phyloP scores from a whole-genome alignment of 1,140 invertebrate genomes.

The Caenorhabditis latens region DNA sequence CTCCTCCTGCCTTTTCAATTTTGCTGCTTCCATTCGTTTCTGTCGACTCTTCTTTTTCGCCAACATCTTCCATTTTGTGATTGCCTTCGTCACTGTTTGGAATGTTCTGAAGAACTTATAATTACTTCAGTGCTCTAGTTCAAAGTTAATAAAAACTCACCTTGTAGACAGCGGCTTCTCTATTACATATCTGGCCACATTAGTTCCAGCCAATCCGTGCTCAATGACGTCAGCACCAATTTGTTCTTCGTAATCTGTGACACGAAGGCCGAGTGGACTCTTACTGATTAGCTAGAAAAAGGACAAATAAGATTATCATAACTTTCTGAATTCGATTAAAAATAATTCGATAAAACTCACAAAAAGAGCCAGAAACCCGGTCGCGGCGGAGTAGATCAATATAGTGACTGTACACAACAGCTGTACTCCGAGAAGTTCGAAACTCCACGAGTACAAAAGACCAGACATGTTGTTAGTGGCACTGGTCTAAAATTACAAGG shows the following conservation, averaged over 20 bases:
- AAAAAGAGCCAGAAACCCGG: constrained; percentile 62
- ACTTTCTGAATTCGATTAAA: not conserved
- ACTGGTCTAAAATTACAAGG: not conserved
- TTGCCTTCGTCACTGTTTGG: constrained; percentile 67
- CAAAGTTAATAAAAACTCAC: constrained; percentile 12
- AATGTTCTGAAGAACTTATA: constrained; percentile 61
- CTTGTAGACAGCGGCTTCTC: constrained; percentile 66
- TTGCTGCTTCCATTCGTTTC: constrained; percentile 64
- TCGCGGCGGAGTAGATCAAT: constrained; percentile 61
- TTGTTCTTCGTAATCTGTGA: constrained; percentile 69
- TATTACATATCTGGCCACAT: constrained; percentile 67
- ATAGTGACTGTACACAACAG: constrained; percentile 58
- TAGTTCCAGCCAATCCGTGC: constrained; percentile 66
- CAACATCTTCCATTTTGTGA: constrained; percentile 70
- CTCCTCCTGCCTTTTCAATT: constrained; percentile 56
- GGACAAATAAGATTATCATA: not conserved
- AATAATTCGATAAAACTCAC: constrained; percentile 22
- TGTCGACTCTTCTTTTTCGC: constrained; percentile 67
- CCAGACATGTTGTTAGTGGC: constrained; percentile 56
- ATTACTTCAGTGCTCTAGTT: not conserved
- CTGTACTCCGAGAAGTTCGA: constrained; percentile 65
- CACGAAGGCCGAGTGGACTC: constrained; percentile 65
- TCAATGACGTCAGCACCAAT: constrained; percentile 68
- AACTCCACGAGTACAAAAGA: constrained; percentile 63
- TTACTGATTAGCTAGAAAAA: constrained; percentile 64